Evolutionary conservation across 1,140 invertebrate genomes (phyloP).

Genomic region (Bombus sibiricus): DNA sequence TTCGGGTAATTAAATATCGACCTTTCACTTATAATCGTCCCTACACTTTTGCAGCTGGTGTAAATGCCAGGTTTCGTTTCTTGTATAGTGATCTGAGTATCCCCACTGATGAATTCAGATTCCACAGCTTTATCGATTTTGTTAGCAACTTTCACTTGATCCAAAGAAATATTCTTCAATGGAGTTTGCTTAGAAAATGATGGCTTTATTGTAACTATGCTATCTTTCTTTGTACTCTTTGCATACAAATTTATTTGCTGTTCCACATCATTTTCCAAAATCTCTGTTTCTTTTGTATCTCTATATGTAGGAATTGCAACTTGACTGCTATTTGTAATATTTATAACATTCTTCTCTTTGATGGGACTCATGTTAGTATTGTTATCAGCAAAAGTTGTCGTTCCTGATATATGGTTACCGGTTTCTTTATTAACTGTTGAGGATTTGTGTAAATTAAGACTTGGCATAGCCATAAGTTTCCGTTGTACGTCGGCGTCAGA

Average conservation of each 20-base stretch:
- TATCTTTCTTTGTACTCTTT: background rate
- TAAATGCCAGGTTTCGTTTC: slow-evolving; percentile 7
- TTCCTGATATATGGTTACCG: slow-evolving; percentile 27
- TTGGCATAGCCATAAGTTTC: slow-evolving; percentile 74
- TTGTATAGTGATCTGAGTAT: background rate
- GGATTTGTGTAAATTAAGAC: slow-evolving; percentile 65
- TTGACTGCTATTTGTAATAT: slow-evolving; percentile 32
- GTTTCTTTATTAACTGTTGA: slow-evolving; percentile 54
- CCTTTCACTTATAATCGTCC: slow-evolving; percentile 20
- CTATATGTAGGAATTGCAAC: background rate
- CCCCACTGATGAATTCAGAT: slow-evolving; percentile 23
- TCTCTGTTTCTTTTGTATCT: slow-evolving; percentile 15
- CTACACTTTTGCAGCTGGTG: slow-evolving; percentile 36
- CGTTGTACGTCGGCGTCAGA: slow-evolving; percentile 75
- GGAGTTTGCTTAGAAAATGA: background rate
- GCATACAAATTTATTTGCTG: background rate
- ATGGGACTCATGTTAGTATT: slow-evolving; percentile 41
- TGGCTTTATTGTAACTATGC: background rate
- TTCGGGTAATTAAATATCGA: slow-evolving; percentile 48
- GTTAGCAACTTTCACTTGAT: background rate
- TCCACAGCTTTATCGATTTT: slow-evolving; percentile 34
- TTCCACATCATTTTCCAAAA: background rate
- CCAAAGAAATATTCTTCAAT: background rate
- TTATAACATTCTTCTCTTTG: slow-evolving; percentile 38
- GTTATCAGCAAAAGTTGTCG: slow-evolving; percentile 42